A percentile compares a stretch with the other conserved stretches of the same genome.
These are phyloP conservation scores for Goniozus legneri DNA, from an alignment of 1,140 invertebrate species.

Conservation along the genomic window DNA sequence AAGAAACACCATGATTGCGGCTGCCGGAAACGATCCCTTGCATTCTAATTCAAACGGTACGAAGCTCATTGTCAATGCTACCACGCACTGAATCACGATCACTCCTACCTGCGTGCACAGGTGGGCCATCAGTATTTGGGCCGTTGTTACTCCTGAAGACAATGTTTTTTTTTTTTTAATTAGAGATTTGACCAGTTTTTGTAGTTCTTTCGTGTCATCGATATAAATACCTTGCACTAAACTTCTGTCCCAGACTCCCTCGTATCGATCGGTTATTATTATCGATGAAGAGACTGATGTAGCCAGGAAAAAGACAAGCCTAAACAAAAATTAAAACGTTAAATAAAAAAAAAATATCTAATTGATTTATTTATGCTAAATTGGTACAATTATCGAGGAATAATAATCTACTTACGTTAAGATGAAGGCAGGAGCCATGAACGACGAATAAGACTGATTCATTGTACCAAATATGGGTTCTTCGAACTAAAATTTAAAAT, in stretches of 20 bases:
- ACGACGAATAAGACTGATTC: slow-evolving; percentile 65
- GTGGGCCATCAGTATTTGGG: slow-evolving; percentile 72
- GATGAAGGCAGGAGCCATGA: slow-evolving; percentile 76
- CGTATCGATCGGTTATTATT: slow-evolving; percentile 77
- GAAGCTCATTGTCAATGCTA: slow-evolving; percentile 62
- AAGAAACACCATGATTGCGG: slow-evolving; percentile 58
- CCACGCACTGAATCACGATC: slow-evolving; percentile 65
- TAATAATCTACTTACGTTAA: slow-evolving; percentile 65
- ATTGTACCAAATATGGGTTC: slow-evolving; percentile 68
- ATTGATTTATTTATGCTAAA: slow-evolving; percentile 14
- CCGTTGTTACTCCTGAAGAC: slow-evolving; percentile 61
- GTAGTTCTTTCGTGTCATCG: background rate
- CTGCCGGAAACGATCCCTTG: slow-evolving; percentile 58
- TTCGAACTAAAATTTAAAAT: slow-evolving; percentile 57
- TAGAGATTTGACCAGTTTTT: too few species aligned
- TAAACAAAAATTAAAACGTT: slow-evolving; percentile 38
- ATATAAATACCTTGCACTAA: slow-evolving; percentile 65
- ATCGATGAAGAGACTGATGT: slow-evolving; percentile 73
- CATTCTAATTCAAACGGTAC: slow-evolving; percentile 60
- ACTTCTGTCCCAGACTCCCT: slow-evolving; percentile 74
- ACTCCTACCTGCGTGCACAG: slow-evolving; percentile 71
- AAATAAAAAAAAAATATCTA: background rate
- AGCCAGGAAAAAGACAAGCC: slow-evolving; percentile 76
- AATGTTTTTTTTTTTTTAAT: too few species aligned
- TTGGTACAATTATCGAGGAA: too few species aligned